A percentile compares a stretch with the other conserved stretches of the same genome.
These are phyloP conservation scores for Aleiodes sp. DNA, from an alignment of 1,140 invertebrate species.

Conservation along the genomic window DNA sequence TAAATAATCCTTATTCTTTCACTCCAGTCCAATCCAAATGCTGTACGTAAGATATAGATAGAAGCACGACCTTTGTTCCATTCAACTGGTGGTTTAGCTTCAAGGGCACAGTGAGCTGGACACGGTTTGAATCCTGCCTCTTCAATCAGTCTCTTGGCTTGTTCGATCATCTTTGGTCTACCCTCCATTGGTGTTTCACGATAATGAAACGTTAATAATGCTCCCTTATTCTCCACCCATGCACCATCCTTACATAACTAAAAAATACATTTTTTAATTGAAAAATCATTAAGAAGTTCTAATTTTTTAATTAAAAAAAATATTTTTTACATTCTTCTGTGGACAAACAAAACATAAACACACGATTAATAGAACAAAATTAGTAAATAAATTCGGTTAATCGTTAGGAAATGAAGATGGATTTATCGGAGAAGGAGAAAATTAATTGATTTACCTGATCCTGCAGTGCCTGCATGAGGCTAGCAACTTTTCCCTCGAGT, in stretches of 20 bases:
- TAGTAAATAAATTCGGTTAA: background rate
- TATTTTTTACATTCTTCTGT: background rate
- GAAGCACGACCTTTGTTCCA: conserved; percentile 93
- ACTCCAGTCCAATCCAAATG: conserved; percentile 91
- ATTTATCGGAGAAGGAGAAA: background rate
- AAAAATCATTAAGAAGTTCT: too few species aligned
- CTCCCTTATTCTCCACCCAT: conserved; percentile 93
- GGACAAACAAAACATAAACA: background rate
- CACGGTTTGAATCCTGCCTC: conserved; percentile 80
- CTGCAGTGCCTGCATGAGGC: conserved; percentile 80
- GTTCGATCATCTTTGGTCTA: conserved; percentile 72
- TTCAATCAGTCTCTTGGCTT: conserved; percentile 78
- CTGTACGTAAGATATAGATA: conserved; percentile 88
- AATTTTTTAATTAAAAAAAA: too few species aligned
- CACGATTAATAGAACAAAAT: background rate
- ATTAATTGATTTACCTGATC: conserved; percentile 72
- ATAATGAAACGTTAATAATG: conserved; percentile 88
- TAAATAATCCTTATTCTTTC: conserved; percentile 91
- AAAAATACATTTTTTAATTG: conserved; percentile 15
- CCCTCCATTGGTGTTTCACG: conserved; percentile 79
- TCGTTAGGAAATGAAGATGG: background rate
- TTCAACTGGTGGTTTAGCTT: conserved; percentile 87
- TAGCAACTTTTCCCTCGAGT: conserved; percentile 82
- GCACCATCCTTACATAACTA: conserved; percentile 85
- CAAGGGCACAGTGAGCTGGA: conserved; percentile 83